A percentile compares a stretch with the other conserved stretches of the same genome.
Evolutionary conservation across 2,113 vertebrate species (phyloP).

Genomic region (Peromyscus californicus): DNA sequence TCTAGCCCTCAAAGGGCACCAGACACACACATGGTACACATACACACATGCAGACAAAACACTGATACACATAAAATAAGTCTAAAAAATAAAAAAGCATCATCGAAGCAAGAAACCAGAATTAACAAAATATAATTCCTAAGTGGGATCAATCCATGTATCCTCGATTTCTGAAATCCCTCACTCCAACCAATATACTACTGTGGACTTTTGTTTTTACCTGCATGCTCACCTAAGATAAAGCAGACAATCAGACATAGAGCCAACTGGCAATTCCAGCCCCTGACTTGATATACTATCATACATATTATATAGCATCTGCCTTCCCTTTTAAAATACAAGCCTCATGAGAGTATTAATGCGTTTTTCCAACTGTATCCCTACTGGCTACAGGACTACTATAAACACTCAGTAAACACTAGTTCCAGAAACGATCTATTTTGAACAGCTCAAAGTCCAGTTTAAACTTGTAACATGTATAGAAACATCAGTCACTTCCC

Average conservation of each 20-base stretch:
- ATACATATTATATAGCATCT: not conserved
- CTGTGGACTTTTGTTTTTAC: slow-evolving; percentile 8
- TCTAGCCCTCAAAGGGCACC: not conserved
- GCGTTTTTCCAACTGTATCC: slow-evolving; percentile 13
- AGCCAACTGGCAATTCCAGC: slow-evolving; percentile 4
- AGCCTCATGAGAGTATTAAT: not conserved
- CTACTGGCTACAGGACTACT: not conserved
- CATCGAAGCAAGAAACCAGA: slow-evolving; percentile 3
- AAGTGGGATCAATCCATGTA: not conserved
- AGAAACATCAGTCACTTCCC: slow-evolving; percentile 42
- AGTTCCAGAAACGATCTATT: not conserved
- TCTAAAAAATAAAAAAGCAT: not conserved
- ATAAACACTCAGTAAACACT: not conserved
- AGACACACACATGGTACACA: not conserved
- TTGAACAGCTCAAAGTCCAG: slow-evolving; percentile 42
- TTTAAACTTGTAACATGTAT: slow-evolving; percentile 21
- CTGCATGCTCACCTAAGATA: not conserved
- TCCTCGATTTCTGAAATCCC: slow-evolving; percentile 43
- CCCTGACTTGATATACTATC: slow-evolving; percentile 12
- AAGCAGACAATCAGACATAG: not conserved
- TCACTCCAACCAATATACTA: slow-evolving; percentile 11
- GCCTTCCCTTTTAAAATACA: slow-evolving; percentile 42
- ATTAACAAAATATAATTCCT: slow-evolving; percentile 46
- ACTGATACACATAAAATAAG: not conserved
- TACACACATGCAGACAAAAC: not conserved